phyloP scores from a whole-genome alignment of 2,113 vertebrate genomes.

The Loxodonta africana region DNA sequence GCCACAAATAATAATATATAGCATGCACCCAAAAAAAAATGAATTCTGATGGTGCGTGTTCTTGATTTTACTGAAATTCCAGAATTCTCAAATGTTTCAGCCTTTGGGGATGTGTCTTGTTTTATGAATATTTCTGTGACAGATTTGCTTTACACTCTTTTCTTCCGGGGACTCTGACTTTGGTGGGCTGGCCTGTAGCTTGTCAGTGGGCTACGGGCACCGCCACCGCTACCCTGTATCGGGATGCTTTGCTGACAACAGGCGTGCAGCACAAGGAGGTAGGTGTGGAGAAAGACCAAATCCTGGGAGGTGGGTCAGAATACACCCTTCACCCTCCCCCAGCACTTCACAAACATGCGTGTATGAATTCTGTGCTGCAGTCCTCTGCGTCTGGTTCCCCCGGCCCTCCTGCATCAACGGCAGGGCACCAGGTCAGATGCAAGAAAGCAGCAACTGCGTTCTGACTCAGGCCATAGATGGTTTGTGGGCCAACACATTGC shows the following conservation, averaged over 20 bases:
- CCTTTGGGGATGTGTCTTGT: neutral
- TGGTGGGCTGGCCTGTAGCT: too few relatives aligned
- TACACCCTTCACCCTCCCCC: rapidly evolving
- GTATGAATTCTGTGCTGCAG: too few relatives aligned
- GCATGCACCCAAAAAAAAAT: neutral
- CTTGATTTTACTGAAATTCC: neutral
- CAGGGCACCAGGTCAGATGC: neutral
- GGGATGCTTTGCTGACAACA: neutral
- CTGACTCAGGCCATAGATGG: neutral
- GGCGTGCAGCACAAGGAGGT: neutral
- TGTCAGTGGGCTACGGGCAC: too few relatives aligned
- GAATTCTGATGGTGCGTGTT: neutral
- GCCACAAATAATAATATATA: neutral
- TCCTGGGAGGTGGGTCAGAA: neutral
- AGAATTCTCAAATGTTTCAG: neutral
- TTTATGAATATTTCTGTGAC: neutral
- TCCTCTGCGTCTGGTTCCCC: too few relatives aligned
- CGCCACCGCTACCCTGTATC: rapidly evolving
- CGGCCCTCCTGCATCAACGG: too few relatives aligned
- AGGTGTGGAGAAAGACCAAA: neutral
- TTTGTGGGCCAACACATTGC: neutral
- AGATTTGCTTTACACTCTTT: neutral
- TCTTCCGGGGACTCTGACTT: neutral
- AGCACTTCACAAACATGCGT: rapidly evolving
- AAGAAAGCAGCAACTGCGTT: neutral